Conservation (phyloP, 2,113 vertebrate genomes). For the Paradoxurus hermaphroditus region DNA sequence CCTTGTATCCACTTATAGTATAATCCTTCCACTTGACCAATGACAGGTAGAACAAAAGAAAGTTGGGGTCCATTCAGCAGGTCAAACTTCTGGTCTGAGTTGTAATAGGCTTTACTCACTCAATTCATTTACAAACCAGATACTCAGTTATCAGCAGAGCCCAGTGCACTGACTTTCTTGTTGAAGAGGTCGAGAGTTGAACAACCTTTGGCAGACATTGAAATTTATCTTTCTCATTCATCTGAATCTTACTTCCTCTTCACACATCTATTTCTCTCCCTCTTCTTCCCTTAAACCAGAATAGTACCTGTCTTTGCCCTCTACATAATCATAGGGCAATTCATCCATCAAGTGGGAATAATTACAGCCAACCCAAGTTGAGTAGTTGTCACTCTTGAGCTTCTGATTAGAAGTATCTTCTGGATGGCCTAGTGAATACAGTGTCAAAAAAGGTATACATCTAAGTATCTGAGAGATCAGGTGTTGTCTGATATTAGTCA, state of each 20-base stretch:
- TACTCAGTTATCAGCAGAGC: neutral
- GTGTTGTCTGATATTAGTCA: neutral
- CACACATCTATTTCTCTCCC: neutral
- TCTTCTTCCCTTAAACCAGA: neutral
- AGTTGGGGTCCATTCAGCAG: too few relatives aligned
- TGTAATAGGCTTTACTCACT: neutral
- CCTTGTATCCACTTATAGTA: too few relatives aligned
- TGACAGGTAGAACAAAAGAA: too few relatives aligned
- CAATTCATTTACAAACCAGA: neutral
- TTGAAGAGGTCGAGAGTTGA: neutral
- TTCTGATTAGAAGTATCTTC: neutral
- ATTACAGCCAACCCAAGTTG: neutral
- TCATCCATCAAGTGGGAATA: neutral
- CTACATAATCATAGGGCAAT: neutral
- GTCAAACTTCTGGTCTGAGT: neutral
- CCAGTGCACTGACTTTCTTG: neutral
- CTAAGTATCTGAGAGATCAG: neutral
- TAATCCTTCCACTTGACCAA: too few relatives aligned
- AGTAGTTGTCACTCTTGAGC: neutral
- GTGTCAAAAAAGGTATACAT: neutral
- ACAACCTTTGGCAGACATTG: neutral
- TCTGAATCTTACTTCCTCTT: neutral
- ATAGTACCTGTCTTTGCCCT: neutral
- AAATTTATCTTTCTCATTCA: neutral
- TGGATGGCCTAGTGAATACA: neutral